Conservation (phyloP, 2,113 vertebrate genomes). For the Oryzias celebensis region DNA sequence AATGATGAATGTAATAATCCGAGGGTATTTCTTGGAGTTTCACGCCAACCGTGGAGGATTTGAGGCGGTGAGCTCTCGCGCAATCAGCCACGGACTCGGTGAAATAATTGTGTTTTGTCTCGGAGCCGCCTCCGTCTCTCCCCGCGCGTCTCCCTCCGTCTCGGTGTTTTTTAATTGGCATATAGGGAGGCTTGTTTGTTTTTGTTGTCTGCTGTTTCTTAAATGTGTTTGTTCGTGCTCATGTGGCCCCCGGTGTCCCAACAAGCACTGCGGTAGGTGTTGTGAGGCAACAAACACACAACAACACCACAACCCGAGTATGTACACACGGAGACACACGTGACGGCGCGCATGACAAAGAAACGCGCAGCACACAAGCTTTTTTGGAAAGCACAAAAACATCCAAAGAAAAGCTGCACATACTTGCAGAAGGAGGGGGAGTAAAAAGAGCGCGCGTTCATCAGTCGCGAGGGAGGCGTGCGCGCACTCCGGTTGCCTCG, state of each 20-base stretch:
- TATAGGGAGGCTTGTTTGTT: conserved; percentile 74
- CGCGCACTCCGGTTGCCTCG: no score
- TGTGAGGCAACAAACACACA: conserved; percentile 54
- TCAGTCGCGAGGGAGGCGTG: no score
- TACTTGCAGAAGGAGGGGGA: background rate
- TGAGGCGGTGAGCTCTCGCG: conserved; percentile 13
- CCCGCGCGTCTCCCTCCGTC: conserved; percentile 5
- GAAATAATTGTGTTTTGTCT: conserved; percentile 51
- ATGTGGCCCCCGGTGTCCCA: conserved; percentile 69
- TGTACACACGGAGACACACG: conserved; percentile 28
- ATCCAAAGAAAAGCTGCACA: conserved; percentile 22
- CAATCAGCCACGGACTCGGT: conserved; percentile 17
- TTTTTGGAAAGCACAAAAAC: conserved; percentile 31
- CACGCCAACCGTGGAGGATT: background rate
- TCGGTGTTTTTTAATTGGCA: conserved; percentile 65
- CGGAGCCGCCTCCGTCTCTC: conserved; percentile 9
- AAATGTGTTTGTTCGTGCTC: conserved; percentile 71
- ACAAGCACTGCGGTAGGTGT: conserved; percentile 71
- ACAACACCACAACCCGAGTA: conserved; percentile 34
- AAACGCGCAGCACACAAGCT: conserved; percentile 28
- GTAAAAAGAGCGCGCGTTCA: background rate
- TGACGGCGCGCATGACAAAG: conserved; percentile 41
- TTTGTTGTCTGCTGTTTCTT: conserved; percentile 70
- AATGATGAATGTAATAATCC: no score
- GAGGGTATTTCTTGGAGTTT: no score